A percentile compares a stretch with the other conserved stretches of the same genome.
Conservation (phyloP, 64 coral and sea anemone genomes). For the Montipora capricornis region DNA sequence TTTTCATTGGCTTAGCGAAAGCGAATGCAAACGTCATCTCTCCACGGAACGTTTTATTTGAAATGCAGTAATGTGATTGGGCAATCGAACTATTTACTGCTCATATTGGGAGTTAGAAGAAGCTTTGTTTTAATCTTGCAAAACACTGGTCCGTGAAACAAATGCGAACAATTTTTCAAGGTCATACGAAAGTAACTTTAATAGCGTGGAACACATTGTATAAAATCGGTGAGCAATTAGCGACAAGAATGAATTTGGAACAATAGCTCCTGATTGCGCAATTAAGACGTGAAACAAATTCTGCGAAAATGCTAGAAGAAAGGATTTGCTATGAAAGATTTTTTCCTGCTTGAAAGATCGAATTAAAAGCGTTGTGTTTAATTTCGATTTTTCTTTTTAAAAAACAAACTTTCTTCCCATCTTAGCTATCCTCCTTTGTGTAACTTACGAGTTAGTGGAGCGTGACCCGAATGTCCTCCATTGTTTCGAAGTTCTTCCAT, state of each 20-base stretch:
- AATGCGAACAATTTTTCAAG: too few relatives aligned
- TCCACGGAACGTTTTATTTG: too few relatives aligned
- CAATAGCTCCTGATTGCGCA: slow-evolving; percentile 10
- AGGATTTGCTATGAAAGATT: not conserved
- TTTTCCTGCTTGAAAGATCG: not conserved
- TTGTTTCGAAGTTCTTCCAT: not conserved
- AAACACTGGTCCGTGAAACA: too few relatives aligned
- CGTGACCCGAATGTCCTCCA: not conserved
- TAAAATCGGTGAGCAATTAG: not conserved
- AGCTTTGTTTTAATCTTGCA: too few relatives aligned
- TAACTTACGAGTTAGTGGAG: not conserved
- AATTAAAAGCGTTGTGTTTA: too few relatives aligned
- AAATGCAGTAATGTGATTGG: too few relatives aligned
- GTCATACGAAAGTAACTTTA: not conserved
- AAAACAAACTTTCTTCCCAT: too few relatives aligned
- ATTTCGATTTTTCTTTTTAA: too few relatives aligned
- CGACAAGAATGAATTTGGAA: not conserved
- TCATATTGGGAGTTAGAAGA: too few relatives aligned
- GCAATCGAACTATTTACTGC: too few relatives aligned
- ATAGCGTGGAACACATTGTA: not conserved
- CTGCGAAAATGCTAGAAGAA: not conserved
- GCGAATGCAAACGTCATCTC: too few relatives aligned
- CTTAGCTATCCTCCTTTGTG: not conserved
- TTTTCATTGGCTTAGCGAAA: too few relatives aligned
- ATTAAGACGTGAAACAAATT: not conserved